phyloP scores from a whole-genome alignment of 1,140 invertebrate species.

The Brachionus rubens region DNA sequence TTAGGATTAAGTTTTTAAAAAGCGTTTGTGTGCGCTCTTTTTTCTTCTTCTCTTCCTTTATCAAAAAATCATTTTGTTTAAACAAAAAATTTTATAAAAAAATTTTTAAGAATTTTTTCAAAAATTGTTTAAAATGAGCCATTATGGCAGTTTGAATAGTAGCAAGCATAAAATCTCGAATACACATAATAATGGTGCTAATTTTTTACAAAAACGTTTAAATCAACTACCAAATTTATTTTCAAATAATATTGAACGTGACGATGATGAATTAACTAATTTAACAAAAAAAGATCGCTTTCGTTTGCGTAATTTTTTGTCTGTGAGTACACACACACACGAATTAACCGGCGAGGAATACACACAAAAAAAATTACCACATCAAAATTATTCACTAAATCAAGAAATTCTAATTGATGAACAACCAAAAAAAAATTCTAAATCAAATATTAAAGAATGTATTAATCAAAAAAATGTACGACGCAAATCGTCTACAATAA shows the following conservation, averaged over 20 bases:
- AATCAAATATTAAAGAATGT: constrained; percentile 1
- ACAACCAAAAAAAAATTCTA: background rate
- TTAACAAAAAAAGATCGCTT: background rate
- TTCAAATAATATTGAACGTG: background rate
- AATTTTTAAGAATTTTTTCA: background rate
- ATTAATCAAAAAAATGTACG: constrained; percentile 21
- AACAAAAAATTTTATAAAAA: background rate
- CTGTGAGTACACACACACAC: background rate
- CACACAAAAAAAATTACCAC: background rate
- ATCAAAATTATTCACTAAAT: background rate
- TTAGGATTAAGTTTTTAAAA: no score
- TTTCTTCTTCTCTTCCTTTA: no score
- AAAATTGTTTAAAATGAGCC: constrained; percentile 1
- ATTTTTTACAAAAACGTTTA: constrained; percentile 17
- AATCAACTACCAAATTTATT: constrained; percentile 23
- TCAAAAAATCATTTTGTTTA: no score
- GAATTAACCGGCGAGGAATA: background rate
- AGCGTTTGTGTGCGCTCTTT: no score
- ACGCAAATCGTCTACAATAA: constrained; percentile 1
- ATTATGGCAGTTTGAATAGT: background rate
- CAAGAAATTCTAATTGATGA: background rate
- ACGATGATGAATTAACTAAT: background rate
- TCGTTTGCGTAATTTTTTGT: constrained; percentile 1
- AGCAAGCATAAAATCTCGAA: background rate
- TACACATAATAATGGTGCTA: constrained; percentile 4